These are phyloP conservation scores for Parasteatoda tepidariorum DNA, from an alignment of 1,140 invertebrate species.

Conservation along the genomic window DNA sequence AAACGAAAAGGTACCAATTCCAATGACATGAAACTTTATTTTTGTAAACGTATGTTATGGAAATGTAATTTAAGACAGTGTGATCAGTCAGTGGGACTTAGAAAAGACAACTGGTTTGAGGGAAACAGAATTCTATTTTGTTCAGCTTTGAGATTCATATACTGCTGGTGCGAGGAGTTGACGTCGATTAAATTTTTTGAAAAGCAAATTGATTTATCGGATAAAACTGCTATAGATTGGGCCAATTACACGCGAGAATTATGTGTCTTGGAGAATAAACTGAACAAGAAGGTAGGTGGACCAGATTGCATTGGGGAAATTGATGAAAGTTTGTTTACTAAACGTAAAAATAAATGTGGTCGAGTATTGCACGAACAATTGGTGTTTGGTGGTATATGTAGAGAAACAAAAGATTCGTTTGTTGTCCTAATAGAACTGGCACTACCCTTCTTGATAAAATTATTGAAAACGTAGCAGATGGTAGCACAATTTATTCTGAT, in stretches of 20 bases:
- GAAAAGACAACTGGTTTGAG: slow-evolving; percentile 27
- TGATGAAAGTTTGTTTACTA: slow-evolving; percentile 28
- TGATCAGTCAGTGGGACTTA: too few species aligned
- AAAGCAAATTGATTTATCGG: too few species aligned
- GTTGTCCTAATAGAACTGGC: background rate
- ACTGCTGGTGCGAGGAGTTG: slow-evolving; percentile 8
- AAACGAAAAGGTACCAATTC: too few species aligned
- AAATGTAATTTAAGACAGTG: too few species aligned
- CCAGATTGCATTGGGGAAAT: too few species aligned
- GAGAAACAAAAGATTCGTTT: too few species aligned
- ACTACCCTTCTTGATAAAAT: slow-evolving; percentile 13
- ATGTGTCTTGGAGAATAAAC: slow-evolving; percentile 15
- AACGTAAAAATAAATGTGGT: slow-evolving; percentile 14
- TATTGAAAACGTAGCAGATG: background rate
- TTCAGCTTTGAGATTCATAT: slow-evolving; percentile 18
- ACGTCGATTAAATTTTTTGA: slow-evolving; percentile 14
- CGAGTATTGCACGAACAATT: slow-evolving; percentile 6
- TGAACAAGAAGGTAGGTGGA: background rate
- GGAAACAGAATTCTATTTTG: slow-evolving; percentile 14
- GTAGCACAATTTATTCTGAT: too few species aligned
- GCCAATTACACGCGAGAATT: slow-evolving; percentile 16
- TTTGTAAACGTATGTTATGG: too few species aligned
- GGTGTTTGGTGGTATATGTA: background rate
- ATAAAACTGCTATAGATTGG: too few species aligned
- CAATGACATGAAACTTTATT: too few species aligned